Evolutionary conservation across 2,888 invertebrate species (phyloP).

Genomic region (Leucophenga montana): DNA sequence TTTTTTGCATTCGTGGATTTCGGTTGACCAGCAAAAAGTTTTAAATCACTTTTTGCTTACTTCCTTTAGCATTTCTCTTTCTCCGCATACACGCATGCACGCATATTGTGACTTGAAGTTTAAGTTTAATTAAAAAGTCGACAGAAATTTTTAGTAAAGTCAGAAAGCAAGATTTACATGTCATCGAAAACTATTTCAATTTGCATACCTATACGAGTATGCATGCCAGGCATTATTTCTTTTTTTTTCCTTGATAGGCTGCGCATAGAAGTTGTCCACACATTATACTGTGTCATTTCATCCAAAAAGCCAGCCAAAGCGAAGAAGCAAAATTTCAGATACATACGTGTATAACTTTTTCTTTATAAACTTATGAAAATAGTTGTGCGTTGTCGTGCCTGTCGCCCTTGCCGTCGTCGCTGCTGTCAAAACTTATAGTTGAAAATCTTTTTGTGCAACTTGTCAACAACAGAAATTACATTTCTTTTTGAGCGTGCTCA

Average conservation of each 20-base stretch:
- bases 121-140: conserved; percentile 1
- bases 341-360: not conserved
- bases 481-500: not conserved
- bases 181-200: conserved; percentile 27
- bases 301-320: not conserved
- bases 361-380: conserved; percentile 2
- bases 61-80: not conserved
- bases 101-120: not conserved
- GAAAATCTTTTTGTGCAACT: conserved; percentile 4
- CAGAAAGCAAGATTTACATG: conserved; percentile 9
- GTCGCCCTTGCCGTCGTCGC: no score
- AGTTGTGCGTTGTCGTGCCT: not conserved
- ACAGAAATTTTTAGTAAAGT: not conserved
- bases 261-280: no score
- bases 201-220: no score
- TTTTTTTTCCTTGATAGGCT: not conserved
- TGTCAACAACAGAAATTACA: conserved; percentile 8
- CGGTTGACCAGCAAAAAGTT: conserved; percentile 1
- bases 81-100: not conserved
- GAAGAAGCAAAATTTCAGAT: not conserved
- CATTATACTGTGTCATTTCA: not conserved
- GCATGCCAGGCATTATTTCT: not conserved
- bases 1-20: not conserved
- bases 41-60: not conserved
- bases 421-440: not conserved